Base-by-base conservation (phyloP, 1,140 invertebrate genomes). In the Venustaconcha ellipsiformis region DNA sequence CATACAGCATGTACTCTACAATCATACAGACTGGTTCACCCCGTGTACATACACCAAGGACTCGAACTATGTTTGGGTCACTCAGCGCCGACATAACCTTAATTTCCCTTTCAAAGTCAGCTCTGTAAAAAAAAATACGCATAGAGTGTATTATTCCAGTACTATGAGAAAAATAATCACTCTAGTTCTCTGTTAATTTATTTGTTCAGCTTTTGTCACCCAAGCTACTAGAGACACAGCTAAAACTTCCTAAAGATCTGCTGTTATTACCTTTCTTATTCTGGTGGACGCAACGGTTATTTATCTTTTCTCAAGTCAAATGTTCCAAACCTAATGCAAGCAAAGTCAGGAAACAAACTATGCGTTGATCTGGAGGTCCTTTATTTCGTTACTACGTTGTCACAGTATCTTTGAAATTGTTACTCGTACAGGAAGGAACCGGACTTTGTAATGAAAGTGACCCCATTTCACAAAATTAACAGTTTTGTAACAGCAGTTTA, bases 61-160 rank as follows among this genome's bases (percentile, higher is more conserved):
- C 95, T 30, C 95, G 92, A 12, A 95, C 94, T 67, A 98, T 94
- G 89, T 97, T 95, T 2, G 93, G 92, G 86, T 97, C 96, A 76
- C 95, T 94, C 48, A 98, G 89, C 13, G 94, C 94, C 1, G 95
- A 95, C 82, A 98, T 90, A 65, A 96, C 95, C 80, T 94, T 92
- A 3, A 97, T 94, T 89, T 97, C 96, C 59, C 95, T 92, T 84
- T 95, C 94, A 88, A 98, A 97, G 84, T 97, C 95, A 85, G 94
- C 92, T 90, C 95, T 97, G 90, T 13, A 67, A 76, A 15, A 58
- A 57, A 78, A 76, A 62, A 80, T 48, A 11, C 11, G 37, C 37
- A 48, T 48, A 48, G 65, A n/a, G 23, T 30, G 18, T n/a, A 57
- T 30, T 17, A 2, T 26, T 14, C 17, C 14, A 56, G 26, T 23